These are phyloP conservation scores for Dascyllus trimaculatus DNA, from an alignment of 2,113 vertebrate genomes.

Conservation along the genomic window DNA sequence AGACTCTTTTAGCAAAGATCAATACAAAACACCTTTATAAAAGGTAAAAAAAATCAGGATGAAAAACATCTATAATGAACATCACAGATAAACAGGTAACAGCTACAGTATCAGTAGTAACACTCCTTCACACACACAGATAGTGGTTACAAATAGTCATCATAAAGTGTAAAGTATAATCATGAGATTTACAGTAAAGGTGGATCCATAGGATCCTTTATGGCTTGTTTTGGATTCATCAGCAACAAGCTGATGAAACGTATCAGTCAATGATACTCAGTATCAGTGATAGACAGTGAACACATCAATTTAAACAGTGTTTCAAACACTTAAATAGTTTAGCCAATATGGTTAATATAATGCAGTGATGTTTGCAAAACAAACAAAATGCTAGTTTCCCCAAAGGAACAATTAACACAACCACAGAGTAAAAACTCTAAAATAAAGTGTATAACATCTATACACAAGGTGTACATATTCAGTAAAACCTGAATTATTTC, in stretches of 20 bases:
- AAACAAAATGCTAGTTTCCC: conserved; percentile 52
- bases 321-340: conserved; percentile 47
- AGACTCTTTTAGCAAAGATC: conserved; percentile 47
- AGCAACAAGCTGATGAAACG: conserved; percentile 47
- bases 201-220: conserved; percentile 75
- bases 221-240: conserved; percentile 43
- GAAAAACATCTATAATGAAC: conserved; percentile 56
- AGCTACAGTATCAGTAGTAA: conserved; percentile 24
- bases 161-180: conserved; percentile 50
- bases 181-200: conserved; percentile 69
- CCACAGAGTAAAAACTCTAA: conserved; percentile 38
- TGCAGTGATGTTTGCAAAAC: conserved; percentile 47
- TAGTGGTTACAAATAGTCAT: conserved; percentile 59
- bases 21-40: conserved; percentile 66
- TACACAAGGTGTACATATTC: conserved; percentile 58
- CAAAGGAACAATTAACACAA: conserved; percentile 26
- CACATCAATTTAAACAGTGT: conserved; percentile 46
- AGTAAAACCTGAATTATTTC: conserved; percentile 61
- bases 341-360: conserved; percentile 61
- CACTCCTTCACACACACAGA: conserved; percentile 47
- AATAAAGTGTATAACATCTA: conserved; percentile 13
- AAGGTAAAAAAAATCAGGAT: conserved; percentile 68
- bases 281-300: conserved; percentile 55
- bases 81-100: conserved; percentile 40
- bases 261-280: conserved; percentile 59